Percentiles rank a stretch among this genome's conserved stretches.
phyloP scores from a whole-genome alignment of 2,797 vertebrate species.

The Schizopygopsis pylzovi region DNA sequence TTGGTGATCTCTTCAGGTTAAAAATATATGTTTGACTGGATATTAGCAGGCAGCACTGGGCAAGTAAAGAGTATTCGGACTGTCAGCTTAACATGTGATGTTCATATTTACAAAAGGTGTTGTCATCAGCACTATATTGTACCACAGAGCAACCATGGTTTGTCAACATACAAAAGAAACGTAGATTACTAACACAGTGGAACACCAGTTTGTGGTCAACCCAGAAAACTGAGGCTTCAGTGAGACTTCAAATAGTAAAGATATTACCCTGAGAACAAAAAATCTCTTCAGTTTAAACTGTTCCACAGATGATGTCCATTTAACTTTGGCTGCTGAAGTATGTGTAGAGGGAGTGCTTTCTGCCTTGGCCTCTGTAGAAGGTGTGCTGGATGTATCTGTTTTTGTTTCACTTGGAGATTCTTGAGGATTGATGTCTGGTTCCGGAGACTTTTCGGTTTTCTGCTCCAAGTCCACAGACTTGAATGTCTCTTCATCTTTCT shows the following conservation, averaged over 20 bases:
- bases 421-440: neutral
- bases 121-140: neutral
- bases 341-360: neutral
- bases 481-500: conserved; percentile 59
- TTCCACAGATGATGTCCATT: conserved; percentile 53
- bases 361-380: conserved; percentile 33
- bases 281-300: conserved; percentile 75
- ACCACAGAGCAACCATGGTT: neutral
- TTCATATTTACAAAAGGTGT: conserved; percentile 49
- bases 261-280: conserved; percentile 80
- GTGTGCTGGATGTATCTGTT: neutral
- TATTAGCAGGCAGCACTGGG: neutral
- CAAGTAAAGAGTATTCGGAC: neutral
- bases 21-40: neutral
- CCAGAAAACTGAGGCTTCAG: neutral
- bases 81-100: conserved; percentile 12
- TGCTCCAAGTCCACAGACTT: conserved; percentile 58
- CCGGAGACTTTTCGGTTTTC: conserved; percentile 19
- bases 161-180: conserved; percentile 1
- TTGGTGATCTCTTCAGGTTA: neutral
- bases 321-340: neutral
- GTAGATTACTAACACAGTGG: conserved; percentile 4
- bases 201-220: neutral
- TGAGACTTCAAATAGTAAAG: neutral
- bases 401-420: conserved; percentile 1